Percentiles rank a stretch among this genome's conserved stretches.
Conservation (phyloP, 2,113 vertebrate genomes). For the Pycnonotus jocosus region DNA sequence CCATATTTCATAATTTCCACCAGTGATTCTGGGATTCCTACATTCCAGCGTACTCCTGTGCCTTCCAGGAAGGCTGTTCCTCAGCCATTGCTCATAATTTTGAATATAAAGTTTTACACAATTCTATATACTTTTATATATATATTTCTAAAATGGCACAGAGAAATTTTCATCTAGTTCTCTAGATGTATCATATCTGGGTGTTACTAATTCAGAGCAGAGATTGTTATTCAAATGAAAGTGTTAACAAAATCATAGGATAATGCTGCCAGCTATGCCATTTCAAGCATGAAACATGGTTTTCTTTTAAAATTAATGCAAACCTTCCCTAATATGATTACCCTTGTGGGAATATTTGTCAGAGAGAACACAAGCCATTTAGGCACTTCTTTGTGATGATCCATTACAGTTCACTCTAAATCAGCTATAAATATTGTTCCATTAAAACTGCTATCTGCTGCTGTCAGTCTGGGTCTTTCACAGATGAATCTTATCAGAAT, state of each 20-base stretch:
- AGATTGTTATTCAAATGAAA: not conserved
- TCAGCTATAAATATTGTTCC: not conserved
- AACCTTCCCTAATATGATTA: not conserved
- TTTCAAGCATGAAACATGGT: not conserved
- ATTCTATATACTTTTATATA: not conserved
- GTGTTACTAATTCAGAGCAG: not conserved
- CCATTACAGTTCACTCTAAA: not conserved
- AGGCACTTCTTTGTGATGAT: constrained; percentile 29
- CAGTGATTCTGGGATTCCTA: accelerated
- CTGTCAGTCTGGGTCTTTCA: not conserved
- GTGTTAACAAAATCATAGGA: not conserved
- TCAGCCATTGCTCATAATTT: not conserved
- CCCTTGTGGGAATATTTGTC: not conserved
- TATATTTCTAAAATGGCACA: not conserved
- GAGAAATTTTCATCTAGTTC: not conserved
- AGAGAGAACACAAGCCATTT: not conserved
- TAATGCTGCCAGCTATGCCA: not conserved
- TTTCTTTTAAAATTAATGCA: constrained; percentile 28
- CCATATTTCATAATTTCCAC: not conserved
- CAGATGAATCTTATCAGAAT: not conserved
- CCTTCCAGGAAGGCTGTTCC: not conserved
- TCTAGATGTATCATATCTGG: not conserved
- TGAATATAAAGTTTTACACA: not conserved
- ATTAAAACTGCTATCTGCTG: not conserved
- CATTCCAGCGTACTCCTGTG: not conserved